Evolutionary conservation across 1,140 invertebrate genomes (phyloP).

Genomic region (Phocides pigmalion): DNA sequence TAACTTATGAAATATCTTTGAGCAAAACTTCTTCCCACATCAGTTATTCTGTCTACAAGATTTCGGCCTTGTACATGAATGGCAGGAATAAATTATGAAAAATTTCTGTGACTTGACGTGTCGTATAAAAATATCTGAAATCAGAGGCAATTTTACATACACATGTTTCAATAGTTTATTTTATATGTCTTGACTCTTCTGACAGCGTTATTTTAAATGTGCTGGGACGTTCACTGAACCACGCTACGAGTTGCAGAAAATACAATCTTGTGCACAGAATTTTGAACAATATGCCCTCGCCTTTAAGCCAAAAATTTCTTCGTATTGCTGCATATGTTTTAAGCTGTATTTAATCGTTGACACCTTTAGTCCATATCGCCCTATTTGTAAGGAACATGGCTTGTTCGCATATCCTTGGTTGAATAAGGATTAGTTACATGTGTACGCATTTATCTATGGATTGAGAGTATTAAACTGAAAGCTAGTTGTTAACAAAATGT

Average conservation of each 20-base stretch:
- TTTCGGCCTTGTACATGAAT: too few relatives aligned
- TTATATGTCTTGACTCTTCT: constrained; percentile 1
- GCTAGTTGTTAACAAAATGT: too few relatives aligned
- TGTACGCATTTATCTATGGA: too few relatives aligned
- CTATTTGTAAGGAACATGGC: constrained; percentile 23
- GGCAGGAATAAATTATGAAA: too few relatives aligned
- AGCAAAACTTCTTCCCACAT: too few relatives aligned
- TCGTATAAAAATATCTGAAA: too few relatives aligned
- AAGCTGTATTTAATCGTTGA: constrained; percentile 23
- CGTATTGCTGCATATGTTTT: neutral
- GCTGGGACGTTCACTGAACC: neutral
- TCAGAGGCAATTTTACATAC: too few relatives aligned
- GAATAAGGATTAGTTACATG: constrained; percentile 7
- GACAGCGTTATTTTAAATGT: neutral
- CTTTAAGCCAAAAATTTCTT: neutral
- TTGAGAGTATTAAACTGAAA: too few relatives aligned
- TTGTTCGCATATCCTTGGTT: constrained; percentile 3
- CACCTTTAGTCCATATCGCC: constrained; percentile 14
- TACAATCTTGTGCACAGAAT: neutral
- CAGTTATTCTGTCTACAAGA: too few relatives aligned
- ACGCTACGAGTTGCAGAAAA: neutral
- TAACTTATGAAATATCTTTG: too few relatives aligned
- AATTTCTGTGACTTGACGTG: too few relatives aligned
- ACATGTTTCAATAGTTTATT: too few relatives aligned
- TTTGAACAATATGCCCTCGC: neutral